Percentiles rank a stretch among this genome's conserved stretches.
phyloP scores from a whole-genome alignment of 2,797 vertebrate species.

The Lates japonicus region DNA sequence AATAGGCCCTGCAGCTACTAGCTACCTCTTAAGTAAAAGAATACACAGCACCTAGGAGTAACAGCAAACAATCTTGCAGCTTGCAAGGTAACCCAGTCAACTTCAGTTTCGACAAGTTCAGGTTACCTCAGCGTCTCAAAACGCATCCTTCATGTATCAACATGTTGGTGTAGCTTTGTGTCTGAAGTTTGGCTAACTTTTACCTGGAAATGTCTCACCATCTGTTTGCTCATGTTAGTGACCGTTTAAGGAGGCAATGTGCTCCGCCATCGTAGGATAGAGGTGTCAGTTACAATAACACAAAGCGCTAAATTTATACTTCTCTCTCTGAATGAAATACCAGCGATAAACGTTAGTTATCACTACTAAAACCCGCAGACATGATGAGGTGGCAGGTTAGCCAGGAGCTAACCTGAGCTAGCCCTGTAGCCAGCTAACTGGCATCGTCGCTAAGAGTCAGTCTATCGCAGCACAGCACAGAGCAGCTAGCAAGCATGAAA shows the following conservation, averaged over 20 bases:
- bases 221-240: constrained; percentile 27
- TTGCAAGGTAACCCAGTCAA: constrained; percentile 9
- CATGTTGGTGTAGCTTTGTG: not conserved
- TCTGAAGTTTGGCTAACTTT: constrained; percentile 70
- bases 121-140: not conserved
- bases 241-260: constrained; percentile 35
- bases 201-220: constrained; percentile 40
- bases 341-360: not conserved
- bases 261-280: constrained; percentile 2
- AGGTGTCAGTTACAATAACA: not conserved
- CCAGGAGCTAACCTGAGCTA: constrained; percentile 33
- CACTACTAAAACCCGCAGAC: not conserved
- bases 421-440: constrained; percentile 50
- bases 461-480: constrained; percentile 21
- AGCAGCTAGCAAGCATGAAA: constrained; percentile 37
- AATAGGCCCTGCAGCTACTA: constrained; percentile 31
- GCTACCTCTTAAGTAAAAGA: not conserved
- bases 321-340: not conserved
- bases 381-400: constrained; percentile 21
- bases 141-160: not conserved
- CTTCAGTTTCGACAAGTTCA: not conserved
- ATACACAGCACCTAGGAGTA: not conserved
- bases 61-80: not conserved
- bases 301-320: rapidly evolving
- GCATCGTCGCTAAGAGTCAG: constrained; percentile 39